Conservation (phyloP, 2,797 vertebrate genomes). For the Telmatherina bonti region DNA sequence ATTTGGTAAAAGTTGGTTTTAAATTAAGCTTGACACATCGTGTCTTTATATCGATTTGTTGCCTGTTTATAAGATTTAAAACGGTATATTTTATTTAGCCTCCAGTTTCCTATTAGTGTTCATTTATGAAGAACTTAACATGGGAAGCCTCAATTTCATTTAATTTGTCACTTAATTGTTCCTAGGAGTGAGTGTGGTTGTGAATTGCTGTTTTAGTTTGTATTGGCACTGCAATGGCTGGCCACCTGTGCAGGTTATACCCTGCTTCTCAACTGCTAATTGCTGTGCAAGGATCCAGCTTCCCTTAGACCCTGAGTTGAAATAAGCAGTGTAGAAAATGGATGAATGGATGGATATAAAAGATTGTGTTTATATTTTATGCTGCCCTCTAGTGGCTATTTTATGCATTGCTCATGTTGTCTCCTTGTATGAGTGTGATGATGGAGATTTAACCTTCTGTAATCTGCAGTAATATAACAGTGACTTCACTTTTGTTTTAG, state of each 20-base stretch:
- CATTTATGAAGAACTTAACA: background rate
- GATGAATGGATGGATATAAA: slow-evolving; percentile 17
- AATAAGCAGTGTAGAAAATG: background rate
- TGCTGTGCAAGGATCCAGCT: too few species aligned
- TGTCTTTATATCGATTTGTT: background rate
- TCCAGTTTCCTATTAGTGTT: background rate
- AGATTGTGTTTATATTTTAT: slow-evolving; percentile 38
- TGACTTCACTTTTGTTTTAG: slow-evolving; percentile 1
- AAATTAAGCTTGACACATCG: background rate
- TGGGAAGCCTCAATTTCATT: background rate
- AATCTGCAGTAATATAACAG: background rate
- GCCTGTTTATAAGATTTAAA: background rate
- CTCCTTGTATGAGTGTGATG: background rate
- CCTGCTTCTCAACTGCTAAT: too few species aligned
- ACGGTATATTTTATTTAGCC: background rate
- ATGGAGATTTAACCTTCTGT: background rate
- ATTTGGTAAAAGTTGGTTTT: slow-evolving; percentile 11
- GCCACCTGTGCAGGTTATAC: too few species aligned
- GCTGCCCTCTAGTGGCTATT: slow-evolving; percentile 80
- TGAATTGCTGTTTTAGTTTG: too few species aligned
- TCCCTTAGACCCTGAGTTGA: too few species aligned
- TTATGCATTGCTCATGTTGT: slow-evolving; percentile 35
- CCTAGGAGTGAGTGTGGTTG: too few species aligned
- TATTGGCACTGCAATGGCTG: too few species aligned
- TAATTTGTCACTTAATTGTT: too few species aligned